Evolutionary conservation across 1,140 invertebrate genomes (phyloP).

Genomic region (Pararge aegeria): DNA sequence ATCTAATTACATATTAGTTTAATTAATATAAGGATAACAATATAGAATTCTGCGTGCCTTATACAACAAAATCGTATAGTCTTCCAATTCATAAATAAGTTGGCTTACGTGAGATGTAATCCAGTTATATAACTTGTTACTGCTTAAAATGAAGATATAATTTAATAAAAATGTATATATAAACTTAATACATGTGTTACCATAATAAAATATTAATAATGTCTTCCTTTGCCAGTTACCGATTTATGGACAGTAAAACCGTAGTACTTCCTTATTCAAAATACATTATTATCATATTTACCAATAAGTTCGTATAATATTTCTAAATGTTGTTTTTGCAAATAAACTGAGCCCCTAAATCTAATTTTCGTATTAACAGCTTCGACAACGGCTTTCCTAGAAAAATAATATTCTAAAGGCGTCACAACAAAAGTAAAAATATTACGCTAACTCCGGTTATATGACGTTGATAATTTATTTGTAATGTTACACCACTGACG

Average conservation of each 20-base stretch:
- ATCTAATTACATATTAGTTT: background rate
- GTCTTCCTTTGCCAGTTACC: slow-evolving; percentile 61
- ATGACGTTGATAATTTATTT: too few species aligned
- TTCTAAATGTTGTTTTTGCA: too few species aligned
- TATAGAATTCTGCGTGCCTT: slow-evolving; percentile 60
- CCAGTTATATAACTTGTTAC: background rate
- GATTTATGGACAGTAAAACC: slow-evolving; percentile 36
- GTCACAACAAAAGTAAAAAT: too few species aligned
- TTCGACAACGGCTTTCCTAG: too few species aligned
- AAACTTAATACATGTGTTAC: slow-evolving; percentile 36
- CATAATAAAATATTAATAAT: slow-evolving; percentile 32
- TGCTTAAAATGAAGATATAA: background rate
- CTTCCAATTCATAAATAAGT: slow-evolving; percentile 47
- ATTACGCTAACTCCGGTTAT: too few species aligned
- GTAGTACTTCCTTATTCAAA: background rate
- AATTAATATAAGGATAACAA: slow-evolving; percentile 10
- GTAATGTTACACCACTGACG: too few species aligned
- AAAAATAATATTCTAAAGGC: too few species aligned
- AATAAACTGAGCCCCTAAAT: too few species aligned
- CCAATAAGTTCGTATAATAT: background rate
- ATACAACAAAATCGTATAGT: slow-evolving; percentile 71
- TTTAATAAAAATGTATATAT: background rate
- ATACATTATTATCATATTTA: background rate
- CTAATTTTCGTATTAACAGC: too few species aligned
- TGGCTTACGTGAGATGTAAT: background rate